Evolutionary conservation across 2,888 invertebrate genomes (phyloP), one percentile per base, ranked within the genome.

Genomic region (Lithosia quadra): DNA sequence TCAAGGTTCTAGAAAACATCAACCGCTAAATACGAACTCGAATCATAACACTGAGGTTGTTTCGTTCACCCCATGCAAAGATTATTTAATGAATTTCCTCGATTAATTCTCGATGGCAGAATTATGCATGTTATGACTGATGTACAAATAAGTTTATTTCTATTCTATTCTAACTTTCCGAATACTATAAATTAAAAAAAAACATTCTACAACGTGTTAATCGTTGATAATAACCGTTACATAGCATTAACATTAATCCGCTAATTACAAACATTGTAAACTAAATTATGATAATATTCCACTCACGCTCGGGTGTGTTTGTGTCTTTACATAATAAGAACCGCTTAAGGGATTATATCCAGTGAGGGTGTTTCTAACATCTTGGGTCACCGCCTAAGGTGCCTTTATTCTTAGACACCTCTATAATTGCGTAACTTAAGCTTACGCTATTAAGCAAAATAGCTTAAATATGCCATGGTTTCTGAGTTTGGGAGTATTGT

Each of bases 341-440:
- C 34, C 36, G 57, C 60, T 63, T 67, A 64, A 67, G 67, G 57
- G 70, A 71, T 71, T 71, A 71, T 57, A 62, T 39, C n/a, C 62
- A 18, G 24, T 24, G 22, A 55, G 61, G 34, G 39, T 64, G 22
- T 39, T 57, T 28, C 49, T 22, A 67, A 71, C 60, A 34, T 71
- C 67, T 67, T 71, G 64, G 61, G 70, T 71, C 67, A 67, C 59
- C 49, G 70, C 61, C 67, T 64, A 67, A 64, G 70, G 70, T 64
- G 63, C 60, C 43, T 56, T 34, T 62, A 65, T 63, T 67, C 49
- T 22, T 22, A 53, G 63, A 33, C 56, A 55, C 49, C 56, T 56
- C 39, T 55, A 58, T 64, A 70, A 70, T 64, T 34, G 64, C 33
- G 13, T 49, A 65, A 65, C 55, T 62, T 43, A 34, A 59, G 36